These are phyloP conservation scores for Pseudoips prasinana DNA, from an alignment of 2,888 invertebrate genomes.

Conservation along the genomic window DNA sequence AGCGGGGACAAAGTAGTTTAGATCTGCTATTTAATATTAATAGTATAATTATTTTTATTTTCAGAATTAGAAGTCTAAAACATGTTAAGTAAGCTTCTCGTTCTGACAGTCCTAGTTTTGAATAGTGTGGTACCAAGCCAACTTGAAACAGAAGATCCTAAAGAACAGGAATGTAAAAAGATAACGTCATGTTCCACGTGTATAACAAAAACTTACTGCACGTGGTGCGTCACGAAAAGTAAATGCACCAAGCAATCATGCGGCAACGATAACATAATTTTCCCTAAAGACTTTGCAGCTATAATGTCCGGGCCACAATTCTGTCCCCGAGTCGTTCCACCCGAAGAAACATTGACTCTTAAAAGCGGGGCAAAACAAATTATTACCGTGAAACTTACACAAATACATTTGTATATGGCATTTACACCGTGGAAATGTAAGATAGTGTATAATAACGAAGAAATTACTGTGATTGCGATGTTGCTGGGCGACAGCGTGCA, in stretches of 20 bases:
- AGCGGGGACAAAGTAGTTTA: no score
- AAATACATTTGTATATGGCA: constrained; percentile 66
- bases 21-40: no score
- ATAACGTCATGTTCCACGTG: constrained; percentile 54
- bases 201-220: constrained; percentile 48
- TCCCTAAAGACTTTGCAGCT: constrained; percentile 47
- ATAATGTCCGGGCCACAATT: constrained; percentile 60
- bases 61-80: no score
- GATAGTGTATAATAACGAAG: constrained; percentile 39
- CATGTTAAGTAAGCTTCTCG: constrained; percentile 14
- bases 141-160: no score
- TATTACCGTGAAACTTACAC: constrained; percentile 57
- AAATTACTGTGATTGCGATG: constrained; percentile 42
- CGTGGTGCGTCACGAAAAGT: constrained; percentile 67
- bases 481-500: constrained; percentile 52
- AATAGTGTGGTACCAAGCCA: constrained; percentile 12
- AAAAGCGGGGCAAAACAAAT: constrained; percentile 51
- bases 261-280: constrained; percentile 66
- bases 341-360: constrained; percentile 41
- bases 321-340: constrained; percentile 54
- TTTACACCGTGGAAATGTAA: constrained; percentile 68
- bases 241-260: constrained; percentile 60
- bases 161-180: constrained; percentile 36
- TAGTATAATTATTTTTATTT: no score
- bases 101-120: constrained; percentile 22